A percentile compares a stretch with the other conserved stretches of the same genome.
phyloP scores from a whole-genome alignment of 1,140 invertebrate species.

The Micrasema longulum region DNA sequence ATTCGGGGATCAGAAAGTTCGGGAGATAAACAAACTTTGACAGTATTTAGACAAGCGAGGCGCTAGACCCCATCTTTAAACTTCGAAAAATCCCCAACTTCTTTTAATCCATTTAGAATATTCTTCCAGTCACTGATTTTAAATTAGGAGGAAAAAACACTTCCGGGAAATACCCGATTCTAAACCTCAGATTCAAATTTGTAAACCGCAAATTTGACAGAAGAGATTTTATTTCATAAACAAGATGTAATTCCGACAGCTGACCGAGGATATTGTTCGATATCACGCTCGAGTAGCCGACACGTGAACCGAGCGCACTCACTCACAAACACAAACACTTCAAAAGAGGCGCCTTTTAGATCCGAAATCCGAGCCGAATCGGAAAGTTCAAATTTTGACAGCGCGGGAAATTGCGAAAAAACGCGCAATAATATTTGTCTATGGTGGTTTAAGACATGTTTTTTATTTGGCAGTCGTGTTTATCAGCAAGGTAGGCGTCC shows the following conservation, averaged over 20 bases:
- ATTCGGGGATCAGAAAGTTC: conserved; percentile 14
- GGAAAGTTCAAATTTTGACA: conserved; percentile 17
- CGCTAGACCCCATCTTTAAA: conserved; percentile 24
- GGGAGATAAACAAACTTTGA: conserved; percentile 16
- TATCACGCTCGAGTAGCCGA: conserved; percentile 42
- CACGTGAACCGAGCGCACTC: conserved; percentile 42
- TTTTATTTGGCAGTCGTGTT: conserved; percentile 7
- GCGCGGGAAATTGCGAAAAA: conserved; percentile 24
- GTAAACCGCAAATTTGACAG: background rate
- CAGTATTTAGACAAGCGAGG: conserved; percentile 20
- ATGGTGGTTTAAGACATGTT: conserved; percentile 23
- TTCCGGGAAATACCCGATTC: conserved; percentile 1
- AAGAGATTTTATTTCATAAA: conserved; percentile 8
- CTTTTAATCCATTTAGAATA: conserved; percentile 29
- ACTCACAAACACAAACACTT: conserved; percentile 37
- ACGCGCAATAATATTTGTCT: background rate
- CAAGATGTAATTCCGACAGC: conserved; percentile 30
- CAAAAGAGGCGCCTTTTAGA: conserved; percentile 33
- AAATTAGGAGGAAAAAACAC: background rate
- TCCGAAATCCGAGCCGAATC: conserved; percentile 1
- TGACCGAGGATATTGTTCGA: conserved; percentile 31
- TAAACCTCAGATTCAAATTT: background rate
- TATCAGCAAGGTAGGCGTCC: conserved; percentile 11
- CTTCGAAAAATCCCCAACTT: conserved; percentile 25
- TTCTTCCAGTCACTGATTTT: conserved; percentile 18